Conservation (phyloP, 2,113 vertebrate genomes). For the Gulo gulo region DNA sequence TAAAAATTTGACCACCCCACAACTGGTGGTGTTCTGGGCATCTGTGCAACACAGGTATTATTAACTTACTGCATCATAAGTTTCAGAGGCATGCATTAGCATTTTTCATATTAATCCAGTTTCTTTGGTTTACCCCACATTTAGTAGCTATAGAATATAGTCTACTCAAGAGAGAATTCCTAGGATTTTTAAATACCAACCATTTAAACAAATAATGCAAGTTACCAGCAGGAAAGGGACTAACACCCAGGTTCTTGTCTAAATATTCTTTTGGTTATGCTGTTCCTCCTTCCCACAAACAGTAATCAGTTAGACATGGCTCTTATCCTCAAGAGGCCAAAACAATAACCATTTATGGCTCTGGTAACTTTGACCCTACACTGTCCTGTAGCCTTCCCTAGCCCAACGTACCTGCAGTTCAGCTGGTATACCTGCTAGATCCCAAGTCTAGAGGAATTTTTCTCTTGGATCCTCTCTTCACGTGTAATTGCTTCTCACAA, state of each 20-base stretch:
- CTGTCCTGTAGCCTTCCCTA: background rate
- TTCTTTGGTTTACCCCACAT: background rate
- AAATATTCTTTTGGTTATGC: background rate
- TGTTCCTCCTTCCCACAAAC: background rate
- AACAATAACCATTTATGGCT: background rate
- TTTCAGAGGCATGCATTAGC: background rate
- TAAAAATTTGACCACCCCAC: slow-evolving; percentile 7
- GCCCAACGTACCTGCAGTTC: background rate
- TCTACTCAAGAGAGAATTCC: background rate
- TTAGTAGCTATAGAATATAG: background rate
- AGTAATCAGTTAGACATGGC: background rate
- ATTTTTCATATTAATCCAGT: background rate
- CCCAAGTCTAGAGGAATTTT: background rate
- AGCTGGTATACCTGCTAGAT: background rate
- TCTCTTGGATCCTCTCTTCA: background rate
- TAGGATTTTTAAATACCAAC: background rate
- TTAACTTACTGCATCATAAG: background rate
- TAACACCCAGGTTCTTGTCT: background rate
- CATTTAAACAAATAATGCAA: background rate
- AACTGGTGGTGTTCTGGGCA: background rate
- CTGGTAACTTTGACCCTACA: background rate
- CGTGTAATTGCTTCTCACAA: slow-evolving; percentile 1
- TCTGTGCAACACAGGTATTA: background rate
- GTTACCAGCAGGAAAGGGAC: background rate
- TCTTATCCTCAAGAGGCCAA: background rate